phyloP scores from a whole-genome alignment of 1,140 invertebrate species.

The Lepidostoma basale region DNA sequence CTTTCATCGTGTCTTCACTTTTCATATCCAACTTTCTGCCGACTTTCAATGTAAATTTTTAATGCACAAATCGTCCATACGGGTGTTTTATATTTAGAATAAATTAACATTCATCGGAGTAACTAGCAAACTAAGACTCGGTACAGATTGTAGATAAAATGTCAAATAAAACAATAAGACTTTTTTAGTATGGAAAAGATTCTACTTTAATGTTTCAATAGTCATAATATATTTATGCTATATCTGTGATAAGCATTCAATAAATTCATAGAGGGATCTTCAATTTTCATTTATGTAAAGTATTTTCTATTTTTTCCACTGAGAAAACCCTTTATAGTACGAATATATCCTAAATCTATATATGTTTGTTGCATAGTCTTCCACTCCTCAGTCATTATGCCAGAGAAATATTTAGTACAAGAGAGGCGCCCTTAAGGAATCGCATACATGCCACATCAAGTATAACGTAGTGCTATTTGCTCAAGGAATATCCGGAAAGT shows the following conservation, averaged over 20 bases:
- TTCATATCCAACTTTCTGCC: not conserved
- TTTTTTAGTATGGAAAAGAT: not conserved
- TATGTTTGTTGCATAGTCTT: too few species aligned
- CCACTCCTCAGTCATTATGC: too few species aligned
- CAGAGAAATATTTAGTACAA: too few species aligned
- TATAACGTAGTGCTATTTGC: too few species aligned
- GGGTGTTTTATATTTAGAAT: slow-evolving; percentile 10
- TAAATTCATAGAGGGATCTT: not conserved
- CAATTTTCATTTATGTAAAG: too few species aligned
- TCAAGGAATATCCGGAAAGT: too few species aligned
- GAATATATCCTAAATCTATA: too few species aligned
- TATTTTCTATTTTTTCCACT: too few species aligned
- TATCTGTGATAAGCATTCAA: slow-evolving; percentile 14
- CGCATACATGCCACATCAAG: too few species aligned
- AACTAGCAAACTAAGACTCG: not conserved
- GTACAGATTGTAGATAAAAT: not conserved
- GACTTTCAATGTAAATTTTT: not conserved
- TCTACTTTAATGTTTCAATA: not conserved
- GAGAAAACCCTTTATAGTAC: too few species aligned
- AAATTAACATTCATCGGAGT: not conserved
- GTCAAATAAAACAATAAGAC: not conserved
- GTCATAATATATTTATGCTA: not conserved
- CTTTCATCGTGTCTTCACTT: slow-evolving; percentile 21
- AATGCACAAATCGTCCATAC: slow-evolving; percentile 13
- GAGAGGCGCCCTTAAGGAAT: too few species aligned